Evolutionary conservation across 2,888 invertebrate species (phyloP), one percentile per base, ranked within the genome.

Genomic region (Machimus atricapillus): DNA sequence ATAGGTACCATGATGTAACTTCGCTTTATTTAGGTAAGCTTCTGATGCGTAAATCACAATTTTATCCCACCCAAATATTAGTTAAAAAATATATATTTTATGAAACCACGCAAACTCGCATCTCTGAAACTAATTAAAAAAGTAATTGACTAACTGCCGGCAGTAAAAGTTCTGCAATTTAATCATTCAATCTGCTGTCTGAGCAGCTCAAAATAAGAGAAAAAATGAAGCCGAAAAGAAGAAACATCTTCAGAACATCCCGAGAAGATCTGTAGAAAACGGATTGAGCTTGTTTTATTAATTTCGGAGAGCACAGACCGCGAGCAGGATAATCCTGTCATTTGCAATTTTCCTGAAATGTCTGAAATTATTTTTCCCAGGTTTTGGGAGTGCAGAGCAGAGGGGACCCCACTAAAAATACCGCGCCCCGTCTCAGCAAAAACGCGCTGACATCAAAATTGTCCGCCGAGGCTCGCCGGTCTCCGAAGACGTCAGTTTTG

Each of bases 401-500:
- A 16, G 56, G 66, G 66, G n/a, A n/a, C 66, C 66, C 66, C 66
- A 76, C 76, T n/a, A 76, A 37, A 76, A 76, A 76, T 37, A 76
- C 76, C 34, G 37, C 37, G 66, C 66, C 66, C 66, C 56, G 56
- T 56, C 19, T 66, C 66, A n/a, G 27, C 66, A 66, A 66, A 66
- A 66, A 66, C 66, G 66, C 27, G 66, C 66, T 40, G 78, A 40
- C 78, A 78, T 77, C 46, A 52, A 31, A 46, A 76, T 76, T 34
- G 56, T n/a, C 52, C 87, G 14, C 46, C 40, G 19, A 52, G 77
- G 34, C 58, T 27, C 19, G 74, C 23, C 76, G 46, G 23, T 78
- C 79, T 78, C 73, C 31, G 76, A 37, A 77, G 79, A 79, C 66
- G 76, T 66, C 79, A 78, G 37, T 16, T 78, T 79, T 81, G 52